Conservation (phyloP, 1,140 invertebrate species). For the Anagrus nilaparvatae region DNA sequence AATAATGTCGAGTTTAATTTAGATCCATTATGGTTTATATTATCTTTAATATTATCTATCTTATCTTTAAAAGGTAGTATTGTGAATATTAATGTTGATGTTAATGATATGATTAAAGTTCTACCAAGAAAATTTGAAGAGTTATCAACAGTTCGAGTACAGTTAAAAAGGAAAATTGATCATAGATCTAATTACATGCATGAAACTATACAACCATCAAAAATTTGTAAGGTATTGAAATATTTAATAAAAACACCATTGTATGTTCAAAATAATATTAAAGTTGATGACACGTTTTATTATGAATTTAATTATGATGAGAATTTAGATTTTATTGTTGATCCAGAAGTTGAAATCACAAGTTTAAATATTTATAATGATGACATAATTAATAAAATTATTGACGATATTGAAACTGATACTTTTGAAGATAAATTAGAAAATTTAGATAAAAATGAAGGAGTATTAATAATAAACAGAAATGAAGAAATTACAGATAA, state of each 20-base stretch:
- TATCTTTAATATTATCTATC: no score
- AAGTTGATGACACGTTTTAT: constrained; percentile 13
- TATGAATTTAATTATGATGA: constrained; percentile 8
- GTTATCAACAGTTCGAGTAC: constrained; percentile 17
- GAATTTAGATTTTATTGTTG: constrained; percentile 11
- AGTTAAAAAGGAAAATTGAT: constrained; percentile 14
- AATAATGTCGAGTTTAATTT: constrained; percentile 12
- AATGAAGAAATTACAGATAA: constrained; percentile 1
- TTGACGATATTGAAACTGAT: background rate
- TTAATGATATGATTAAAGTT: constrained; percentile 17
- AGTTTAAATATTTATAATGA: background rate
- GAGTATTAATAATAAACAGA: constrained; percentile 6
- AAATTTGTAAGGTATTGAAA: constrained; percentile 14
- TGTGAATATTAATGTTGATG: constrained; percentile 16
- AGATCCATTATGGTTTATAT: constrained; percentile 25
- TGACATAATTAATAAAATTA: background rate
- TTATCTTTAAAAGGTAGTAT: constrained; percentile 17
- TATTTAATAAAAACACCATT: constrained; percentile 15
- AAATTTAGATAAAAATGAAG: constrained; percentile 1
- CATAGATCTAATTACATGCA: constrained; percentile 17
- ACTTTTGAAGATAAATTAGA: constrained; percentile 3
- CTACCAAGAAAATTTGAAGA: constrained; percentile 16
- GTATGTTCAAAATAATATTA: constrained; percentile 12
- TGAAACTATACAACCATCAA: constrained; percentile 11
- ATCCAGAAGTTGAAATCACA: no score